Conservation (phyloP, 2,888 invertebrate species). For the Callinectes sapidus region DNA sequence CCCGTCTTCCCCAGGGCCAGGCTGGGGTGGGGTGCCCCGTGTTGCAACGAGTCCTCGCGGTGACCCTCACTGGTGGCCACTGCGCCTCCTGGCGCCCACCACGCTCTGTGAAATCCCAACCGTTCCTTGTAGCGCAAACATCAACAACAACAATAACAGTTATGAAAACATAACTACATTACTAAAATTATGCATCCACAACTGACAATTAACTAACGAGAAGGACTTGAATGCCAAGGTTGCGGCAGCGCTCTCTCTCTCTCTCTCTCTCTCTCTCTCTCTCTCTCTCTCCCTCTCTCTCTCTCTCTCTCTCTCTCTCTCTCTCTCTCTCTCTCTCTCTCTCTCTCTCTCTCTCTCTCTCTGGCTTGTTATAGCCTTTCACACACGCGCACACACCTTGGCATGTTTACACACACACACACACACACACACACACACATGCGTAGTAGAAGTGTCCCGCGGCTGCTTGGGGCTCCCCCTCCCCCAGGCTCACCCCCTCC, state of each 20-base stretch:
- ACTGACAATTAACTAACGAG: neutral
- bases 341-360: neutral
- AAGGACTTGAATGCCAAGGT: neutral
- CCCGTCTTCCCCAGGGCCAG: no score
- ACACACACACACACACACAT: slow-evolving; percentile 32
- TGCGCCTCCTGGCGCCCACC: no score
- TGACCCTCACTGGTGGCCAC: no score
- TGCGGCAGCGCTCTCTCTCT: neutral
- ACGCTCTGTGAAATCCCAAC: no score
- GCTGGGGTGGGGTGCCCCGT: no score
- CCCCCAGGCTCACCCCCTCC: slow-evolving; percentile 19
- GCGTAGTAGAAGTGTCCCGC: slow-evolving; percentile 9
- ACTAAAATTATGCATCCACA: neutral
- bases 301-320: slow-evolving; percentile 25
- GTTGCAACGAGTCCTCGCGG: no score
- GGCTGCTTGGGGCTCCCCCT: slow-evolving; percentile 10
- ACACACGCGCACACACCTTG: neutral
- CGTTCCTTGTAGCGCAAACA: no score
- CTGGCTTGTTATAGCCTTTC: neutral
- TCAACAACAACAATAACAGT: neutral
- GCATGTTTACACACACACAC: slow-evolving; percentile 6
- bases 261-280: slow-evolving; percentile 25
- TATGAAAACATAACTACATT: neutral
- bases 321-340: neutral
- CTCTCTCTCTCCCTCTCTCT: slow-evolving; percentile 21